Base-by-base conservation (phyloP, 2,113 vertebrate genomes). In the Mirounga angustirostris region DNA sequence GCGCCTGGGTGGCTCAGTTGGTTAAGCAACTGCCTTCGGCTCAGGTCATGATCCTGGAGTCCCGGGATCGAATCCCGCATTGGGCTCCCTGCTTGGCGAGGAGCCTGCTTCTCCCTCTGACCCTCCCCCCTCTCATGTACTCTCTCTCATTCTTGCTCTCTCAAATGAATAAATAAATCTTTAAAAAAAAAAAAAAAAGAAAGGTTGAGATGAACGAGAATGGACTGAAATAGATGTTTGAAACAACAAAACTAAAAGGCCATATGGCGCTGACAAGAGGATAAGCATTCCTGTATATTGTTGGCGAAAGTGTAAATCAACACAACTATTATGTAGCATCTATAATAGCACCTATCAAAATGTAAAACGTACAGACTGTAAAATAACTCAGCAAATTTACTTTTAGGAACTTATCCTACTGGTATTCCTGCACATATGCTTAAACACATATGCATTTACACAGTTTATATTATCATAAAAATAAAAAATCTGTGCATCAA, bases 361-460 rank as follows among this genome's bases (percentile, higher is more conserved):
- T 81, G 24, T 89, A 94, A 83, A 85, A 91, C n/a, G 26, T 40
- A 84, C 26, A 40, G n/a, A 73, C 28, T 74, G 3, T 82, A 82
- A 88, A 96, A 59, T 36, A 80, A 91, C 5, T 11, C 15, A 65
- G 50, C 19, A 96, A 56, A 71, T 83, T 84, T 78, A 94, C 76
- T 88, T 94, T 91, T 36, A 82, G 22, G 43, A 86, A 95, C 40
- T 59, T 82, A 97, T 46, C 22, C 74, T 91, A 81, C 5, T 89
- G 30, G 22, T 80, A 43, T 9, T 61, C 86, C 36, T 73, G 46
- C 24, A 95, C 36, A 65, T 50, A 80, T 73, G 28, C 24, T 83
- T 73, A 73, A 43, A 63, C 43, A 97, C 58, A 33, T 22, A 61
- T 78, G 28, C 63, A 43, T 43, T 10, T 26, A 0, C 16, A 58